Evolutionary conservation across 2,797 vertebrate genomes (phyloP).

Genomic region (Neostethus bicornis): DNA sequence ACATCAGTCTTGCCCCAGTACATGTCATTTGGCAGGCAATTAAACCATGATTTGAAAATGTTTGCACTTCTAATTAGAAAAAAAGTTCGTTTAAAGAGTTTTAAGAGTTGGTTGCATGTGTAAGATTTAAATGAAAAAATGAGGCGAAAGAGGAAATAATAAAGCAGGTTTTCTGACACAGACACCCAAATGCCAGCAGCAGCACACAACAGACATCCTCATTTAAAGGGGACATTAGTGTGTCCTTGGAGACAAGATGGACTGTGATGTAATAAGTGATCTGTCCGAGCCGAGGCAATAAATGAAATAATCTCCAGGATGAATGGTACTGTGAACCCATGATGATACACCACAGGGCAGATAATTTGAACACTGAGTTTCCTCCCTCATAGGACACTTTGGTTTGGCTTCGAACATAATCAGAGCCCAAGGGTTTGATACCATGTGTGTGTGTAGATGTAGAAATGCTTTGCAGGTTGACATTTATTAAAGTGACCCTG

Average conservation of each 20-base stretch:
- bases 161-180: neutral
- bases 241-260: conserved; percentile 69
- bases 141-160: conserved; percentile 20
- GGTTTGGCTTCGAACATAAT: conserved; percentile 17
- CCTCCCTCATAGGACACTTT: conserved; percentile 18
- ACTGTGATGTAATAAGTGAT: conserved; percentile 69
- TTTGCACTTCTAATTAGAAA: conserved; percentile 14
- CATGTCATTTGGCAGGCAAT: conserved; percentile 20
- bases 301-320: conserved; percentile 64
- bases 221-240: conserved; percentile 58
- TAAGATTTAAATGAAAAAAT: neutral
- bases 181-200: conserved; percentile 17
- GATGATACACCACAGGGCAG: conserved; percentile 23
- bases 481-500: conserved; percentile 1
- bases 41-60: conserved; percentile 20
- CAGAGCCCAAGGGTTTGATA: conserved; percentile 2
- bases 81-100: neutral
- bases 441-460: conserved; percentile 6
- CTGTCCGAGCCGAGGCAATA: conserved; percentile 35
- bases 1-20: conserved; percentile 12
- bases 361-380: conserved; percentile 26
- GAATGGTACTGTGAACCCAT: conserved; percentile 48
- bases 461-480: conserved; percentile 11
- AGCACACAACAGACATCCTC: conserved; percentile 35
- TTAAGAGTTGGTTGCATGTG: too few species aligned